Percentiles rank a stretch among this genome's conserved stretches.
These are phyloP conservation scores for Syndactyla subalaris DNA, from an alignment of 2,797 vertebrate species.

Conservation along the genomic window DNA sequence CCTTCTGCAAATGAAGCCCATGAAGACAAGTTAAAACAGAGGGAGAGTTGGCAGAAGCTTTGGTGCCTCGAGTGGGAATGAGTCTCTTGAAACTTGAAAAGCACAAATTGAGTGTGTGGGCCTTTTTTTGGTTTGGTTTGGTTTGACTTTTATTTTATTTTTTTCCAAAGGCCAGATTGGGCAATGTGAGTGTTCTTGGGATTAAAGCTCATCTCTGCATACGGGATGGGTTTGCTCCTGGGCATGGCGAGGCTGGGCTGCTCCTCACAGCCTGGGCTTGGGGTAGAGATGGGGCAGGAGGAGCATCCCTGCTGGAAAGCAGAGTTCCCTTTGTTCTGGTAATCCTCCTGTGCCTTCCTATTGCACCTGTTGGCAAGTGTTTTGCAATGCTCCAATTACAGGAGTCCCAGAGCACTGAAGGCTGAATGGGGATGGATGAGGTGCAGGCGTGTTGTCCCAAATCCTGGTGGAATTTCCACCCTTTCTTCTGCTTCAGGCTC, in stretches of 20 bases:
- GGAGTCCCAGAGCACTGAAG: background rate
- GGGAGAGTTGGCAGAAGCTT: constrained; percentile 22
- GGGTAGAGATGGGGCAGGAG: background rate
- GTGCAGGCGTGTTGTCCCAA: background rate
- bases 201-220: background rate
- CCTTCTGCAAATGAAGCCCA: background rate
- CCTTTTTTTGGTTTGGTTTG: background rate
- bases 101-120: background rate
- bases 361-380: background rate
- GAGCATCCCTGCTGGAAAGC: background rate
- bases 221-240: background rate
- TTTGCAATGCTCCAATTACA: background rate
- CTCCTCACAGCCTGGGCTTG: background rate
- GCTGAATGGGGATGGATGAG: background rate
- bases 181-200: background rate
- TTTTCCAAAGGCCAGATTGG: background rate
- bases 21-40: constrained; percentile 43
- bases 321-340: background rate
- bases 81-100: constrained; percentile 34
- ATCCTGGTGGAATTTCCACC: background rate
- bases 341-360: background rate
- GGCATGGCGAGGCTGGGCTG: background rate
- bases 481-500: background rate
- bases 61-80: background rate
- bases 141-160: background rate